Evolutionary conservation across 2,888 invertebrate species (phyloP), one percentile per base, ranked within the genome.

Genomic region (Tenthredo notha): DNA sequence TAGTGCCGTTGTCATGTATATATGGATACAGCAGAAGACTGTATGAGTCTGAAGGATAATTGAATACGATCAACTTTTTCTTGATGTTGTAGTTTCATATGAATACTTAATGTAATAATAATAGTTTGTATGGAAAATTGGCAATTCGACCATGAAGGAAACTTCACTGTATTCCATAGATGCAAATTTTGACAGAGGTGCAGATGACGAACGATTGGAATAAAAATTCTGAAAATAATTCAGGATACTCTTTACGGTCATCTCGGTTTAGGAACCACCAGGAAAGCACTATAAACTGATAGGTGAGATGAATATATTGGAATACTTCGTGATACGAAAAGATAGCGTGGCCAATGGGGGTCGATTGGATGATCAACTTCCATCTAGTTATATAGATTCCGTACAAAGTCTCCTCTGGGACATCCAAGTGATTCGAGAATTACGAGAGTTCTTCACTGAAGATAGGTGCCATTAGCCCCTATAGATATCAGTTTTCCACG

Each of bases 381-480:
- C 18, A 37, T 40, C 21, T 40, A n/a, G 40, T 40, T n/a, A 37
- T 72, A 72, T 72, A 21, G 70, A 37, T 72, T 33, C n/a, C 40
- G 37, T 33, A 37, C 2, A 72, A 72, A 72, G 40, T 40, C 40
- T 40, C 40, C 70, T 33, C 15, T 33, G 70, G 18, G 70, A 72
- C 70, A 72, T 72, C n/a, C 40, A 72, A 72, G 70, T 75, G 25
- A 47, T 75, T 47, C 40, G 47, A 43, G 6, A 21, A 47, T 25
- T 75, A 72, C 47, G 75, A 75, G 75, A 47, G 75, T 75, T 21
- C 43, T 47, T 25, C 43, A 21, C 43, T 47, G 75, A 75, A n/a
- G 37, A 18, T 37, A 70, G 43, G 47, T n/a, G 4, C 25, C 40
- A 40, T 25, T 47, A 25, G 21, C 21, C n/a, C 47, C 25, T 47